Percentiles rank a stretch among this genome's conserved stretches.
Conservation (phyloP, 2,113 vertebrate species). For the Speoplatyrhinus poulsoni region DNA sequence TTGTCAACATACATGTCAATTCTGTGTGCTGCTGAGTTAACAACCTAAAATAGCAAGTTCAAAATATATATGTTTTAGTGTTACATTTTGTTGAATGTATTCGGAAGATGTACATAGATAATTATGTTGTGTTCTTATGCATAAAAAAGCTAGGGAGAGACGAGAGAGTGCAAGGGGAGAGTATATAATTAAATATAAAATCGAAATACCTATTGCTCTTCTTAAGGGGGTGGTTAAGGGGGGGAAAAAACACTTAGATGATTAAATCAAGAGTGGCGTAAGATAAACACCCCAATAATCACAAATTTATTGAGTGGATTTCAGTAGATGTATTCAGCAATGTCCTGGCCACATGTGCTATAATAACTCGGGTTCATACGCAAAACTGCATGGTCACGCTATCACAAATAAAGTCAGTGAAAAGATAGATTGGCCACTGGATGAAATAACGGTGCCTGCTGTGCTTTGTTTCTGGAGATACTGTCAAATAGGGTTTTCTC, state of each 20-base stretch:
- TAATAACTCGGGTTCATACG: conserved; percentile 7
- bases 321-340: conserved; percentile 19
- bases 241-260: conserved; percentile 62
- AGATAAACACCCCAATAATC: conserved; percentile 62
- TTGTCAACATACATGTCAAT: too few species aligned
- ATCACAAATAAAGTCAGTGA: conserved; percentile 10
- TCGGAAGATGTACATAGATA: background rate
- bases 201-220: conserved; percentile 72
- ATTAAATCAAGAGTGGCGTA: conserved; percentile 66
- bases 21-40: too few species aligned
- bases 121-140: background rate
- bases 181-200: conserved; percentile 69
- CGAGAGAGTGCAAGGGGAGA: background rate
- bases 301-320: conserved; percentile 28
- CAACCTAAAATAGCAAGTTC: too few species aligned
- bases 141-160: conserved; percentile 13
- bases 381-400: background rate
- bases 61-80: background rate
- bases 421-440: background rate
- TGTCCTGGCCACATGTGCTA: conserved; percentile 28
- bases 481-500: background rate
- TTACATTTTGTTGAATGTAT: background rate
- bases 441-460: conserved; percentile 4
- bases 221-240: conserved; percentile 66
- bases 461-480: conserved; percentile 16